Conservation (phyloP, 2,888 invertebrate genomes). For the Athalia circularis region DNA sequence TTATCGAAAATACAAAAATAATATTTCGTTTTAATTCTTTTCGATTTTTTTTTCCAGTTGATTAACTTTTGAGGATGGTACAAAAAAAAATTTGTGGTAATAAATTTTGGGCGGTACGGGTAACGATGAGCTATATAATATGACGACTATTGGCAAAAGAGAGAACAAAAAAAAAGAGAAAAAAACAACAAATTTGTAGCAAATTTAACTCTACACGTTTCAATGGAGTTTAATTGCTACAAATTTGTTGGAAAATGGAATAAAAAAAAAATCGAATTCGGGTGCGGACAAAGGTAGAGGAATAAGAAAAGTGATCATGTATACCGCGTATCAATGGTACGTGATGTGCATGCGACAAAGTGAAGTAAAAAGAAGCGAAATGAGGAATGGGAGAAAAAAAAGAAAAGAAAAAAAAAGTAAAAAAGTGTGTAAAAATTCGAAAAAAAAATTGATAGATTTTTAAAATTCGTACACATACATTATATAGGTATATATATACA, state of each 20-base stretch:
- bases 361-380: background rate
- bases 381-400: background rate
- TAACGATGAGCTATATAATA: background rate
- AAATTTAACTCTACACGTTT: background rate
- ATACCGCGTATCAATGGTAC: background rate
- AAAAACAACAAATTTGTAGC: conserved; percentile 7
- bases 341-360: background rate
- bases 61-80: conserved; percentile 12
- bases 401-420: conserved; percentile 3
- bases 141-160: conserved; percentile 28
- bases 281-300: conserved; percentile 13
- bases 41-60: too few species aligned
- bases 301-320: conserved; percentile 2
- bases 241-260: conserved; percentile 15
- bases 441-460: background rate
- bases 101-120: background rate
- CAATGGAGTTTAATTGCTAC: background rate
- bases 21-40: too few species aligned
- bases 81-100: background rate
- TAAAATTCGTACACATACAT: conserved; percentile 21
- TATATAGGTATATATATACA: background rate
- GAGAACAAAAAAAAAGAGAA: background rate
- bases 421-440: conserved; percentile 11
- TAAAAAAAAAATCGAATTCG: conserved; percentile 23
- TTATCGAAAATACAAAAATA: too few species aligned